A percentile compares a stretch with the other conserved stretches of the same genome.
phyloP scores from a whole-genome alignment of 2,888 invertebrate species.

The Drosophila mettleri region DNA sequence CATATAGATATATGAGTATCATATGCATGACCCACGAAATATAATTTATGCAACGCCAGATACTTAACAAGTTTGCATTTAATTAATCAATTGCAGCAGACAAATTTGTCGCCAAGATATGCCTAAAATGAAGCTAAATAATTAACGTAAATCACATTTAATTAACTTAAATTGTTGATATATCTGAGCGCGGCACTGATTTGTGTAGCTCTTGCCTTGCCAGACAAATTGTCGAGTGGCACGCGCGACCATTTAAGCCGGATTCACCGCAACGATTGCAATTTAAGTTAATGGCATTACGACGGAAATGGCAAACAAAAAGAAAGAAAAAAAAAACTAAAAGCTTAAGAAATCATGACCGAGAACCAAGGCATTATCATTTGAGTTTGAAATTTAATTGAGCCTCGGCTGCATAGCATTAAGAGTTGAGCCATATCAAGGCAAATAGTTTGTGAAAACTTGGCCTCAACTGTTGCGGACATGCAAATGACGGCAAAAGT shows the following conservation, averaged over 20 bases:
- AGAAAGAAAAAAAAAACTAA: background rate
- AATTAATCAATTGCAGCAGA: constrained; percentile 40
- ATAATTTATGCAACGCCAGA: constrained; percentile 32
- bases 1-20: background rate
- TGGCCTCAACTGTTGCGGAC: constrained; percentile 72
- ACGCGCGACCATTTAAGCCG: constrained; percentile 62
- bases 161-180: constrained; percentile 75
- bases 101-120: constrained; percentile 18
- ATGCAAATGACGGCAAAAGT: constrained; percentile 67
- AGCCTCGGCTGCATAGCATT: constrained; percentile 25
- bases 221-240: constrained; percentile 66
- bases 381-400: constrained; percentile 71
- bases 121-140: constrained; percentile 1
- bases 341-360: constrained; percentile 30
- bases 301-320: constrained; percentile 61
- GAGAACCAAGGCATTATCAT: constrained; percentile 51
- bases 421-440: constrained; percentile 10
- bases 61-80: constrained; percentile 11
- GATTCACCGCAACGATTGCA: constrained; percentile 62
- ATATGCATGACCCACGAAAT: constrained; percentile 10
- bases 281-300: constrained; percentile 68
- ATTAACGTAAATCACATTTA: constrained; percentile 45
- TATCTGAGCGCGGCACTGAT: constrained; percentile 50
- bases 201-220: constrained; percentile 39
- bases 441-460: constrained; percentile 61